Base-by-base conservation (phyloP, 2,888 invertebrate genomes). In the Athalia rosae region DNA sequence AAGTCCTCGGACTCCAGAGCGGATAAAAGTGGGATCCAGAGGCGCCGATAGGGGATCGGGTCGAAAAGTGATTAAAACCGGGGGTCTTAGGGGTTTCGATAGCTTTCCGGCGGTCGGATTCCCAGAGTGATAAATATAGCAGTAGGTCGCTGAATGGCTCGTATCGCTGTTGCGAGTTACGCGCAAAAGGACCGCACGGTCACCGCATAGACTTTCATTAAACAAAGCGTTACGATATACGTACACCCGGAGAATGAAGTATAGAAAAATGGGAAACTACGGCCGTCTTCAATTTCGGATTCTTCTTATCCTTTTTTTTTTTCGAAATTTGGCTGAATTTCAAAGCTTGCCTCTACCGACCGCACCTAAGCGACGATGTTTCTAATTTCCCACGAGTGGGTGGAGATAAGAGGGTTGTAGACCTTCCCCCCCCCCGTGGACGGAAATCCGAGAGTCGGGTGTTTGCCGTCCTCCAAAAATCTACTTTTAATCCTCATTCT, bases 351-450 rank as follows among this genome's bases (percentile, higher is more conserved):
- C n/a, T n/a, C n/a, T 67, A n/a, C 43, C 28, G 15, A 9, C 45
- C 9, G 45, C n/a, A 9, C 53, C 4, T 45, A 43, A 43, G 56
- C 80, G 53, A 76, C 79, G 78, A 80, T 82, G 74, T 77, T 84
- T 83, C 84, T 86, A 86, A 86, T 85, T 86, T 85, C 83, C 84
- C 83, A 28, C 28, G 83, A 82, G 80, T 80, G 82, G 82, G 77
- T 81, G 79, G 78, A 80, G 83, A 84, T 84, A 83, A 82, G 80
- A 79, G 79, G 71, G 43, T 58, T 69, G 69, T 69, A 69, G 69
- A 58, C 69, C 80, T 79, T 71, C 64, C 41, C 61, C 45, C 71
- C 77, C 48, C 28, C 28, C 28, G 28, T 28, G 28, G 2, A 28
- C 28, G 28, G 28, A 28, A 28, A 28, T 28, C 28, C 28, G 59